Evolutionary conservation across 2,888 invertebrate species (phyloP).

Genomic region (Megastigmus dorsalis): DNA sequence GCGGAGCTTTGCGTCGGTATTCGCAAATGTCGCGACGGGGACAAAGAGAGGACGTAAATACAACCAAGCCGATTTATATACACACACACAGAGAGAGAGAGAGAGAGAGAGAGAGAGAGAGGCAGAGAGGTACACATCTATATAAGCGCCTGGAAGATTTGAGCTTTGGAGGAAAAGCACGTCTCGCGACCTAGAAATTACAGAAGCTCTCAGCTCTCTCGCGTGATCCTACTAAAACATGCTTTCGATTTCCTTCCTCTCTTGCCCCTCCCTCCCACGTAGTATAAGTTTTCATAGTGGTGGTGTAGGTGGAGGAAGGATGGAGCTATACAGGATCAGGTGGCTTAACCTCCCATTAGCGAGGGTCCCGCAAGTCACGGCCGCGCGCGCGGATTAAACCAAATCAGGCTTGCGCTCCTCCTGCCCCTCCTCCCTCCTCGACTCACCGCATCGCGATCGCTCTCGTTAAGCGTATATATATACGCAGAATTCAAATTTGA

Average conservation of each 20-base stretch:
- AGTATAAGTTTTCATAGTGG: constrained; percentile 13
- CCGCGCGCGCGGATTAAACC: constrained; percentile 31
- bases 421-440: not conserved
- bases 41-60: too few relatives aligned
- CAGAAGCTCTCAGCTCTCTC: constrained; percentile 28
- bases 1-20: not conserved
- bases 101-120: not conserved
- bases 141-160: too few relatives aligned
- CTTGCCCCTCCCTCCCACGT: not conserved
- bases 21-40: not conserved
- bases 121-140: too few relatives aligned
- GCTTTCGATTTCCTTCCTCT: constrained; percentile 46
- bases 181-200: constrained; percentile 37
- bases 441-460: too few relatives aligned
- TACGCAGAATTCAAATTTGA: constrained; percentile 13
- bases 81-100: not conserved
- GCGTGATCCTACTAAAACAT: constrained; percentile 14
- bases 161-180: too few relatives aligned
- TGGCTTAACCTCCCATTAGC: constrained; percentile 62
- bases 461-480: too few relatives aligned
- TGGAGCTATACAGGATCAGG: constrained; percentile 51
- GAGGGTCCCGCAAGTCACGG: constrained; percentile 40
- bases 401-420: not conserved
- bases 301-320: not conserved
- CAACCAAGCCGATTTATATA: too few relatives aligned